Conservation (phyloP, 2,797 vertebrate species). For the Coluber constrictor region DNA sequence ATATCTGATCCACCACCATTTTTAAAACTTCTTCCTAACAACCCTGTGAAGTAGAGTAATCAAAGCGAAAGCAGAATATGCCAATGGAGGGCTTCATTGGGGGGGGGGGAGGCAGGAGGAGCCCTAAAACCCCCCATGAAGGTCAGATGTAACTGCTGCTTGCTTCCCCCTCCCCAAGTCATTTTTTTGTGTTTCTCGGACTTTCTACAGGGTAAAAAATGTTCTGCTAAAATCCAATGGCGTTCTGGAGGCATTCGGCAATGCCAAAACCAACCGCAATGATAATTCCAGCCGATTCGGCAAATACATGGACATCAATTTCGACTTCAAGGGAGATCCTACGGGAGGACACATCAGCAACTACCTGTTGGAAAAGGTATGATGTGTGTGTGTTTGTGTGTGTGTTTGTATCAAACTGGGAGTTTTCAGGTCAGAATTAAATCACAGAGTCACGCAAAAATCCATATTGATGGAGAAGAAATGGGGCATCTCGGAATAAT, state of each 20-base stretch:
- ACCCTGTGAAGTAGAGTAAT: background rate
- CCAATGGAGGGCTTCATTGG: background rate
- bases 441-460: background rate
- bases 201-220: conserved; percentile 80
- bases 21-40: background rate
- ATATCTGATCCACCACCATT: background rate
- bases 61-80: background rate
- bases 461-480: background rate
- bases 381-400: too few species aligned
- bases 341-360: conserved; percentile 92
- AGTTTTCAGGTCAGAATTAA: background rate
- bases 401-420: accelerated
- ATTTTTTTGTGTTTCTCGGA: accelerated
- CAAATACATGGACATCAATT: conserved; percentile 97
- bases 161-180: accelerated
- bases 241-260: conserved; percentile 90
- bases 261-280: conserved; percentile 91
- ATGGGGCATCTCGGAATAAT: background rate
- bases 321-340: conserved; percentile 93
- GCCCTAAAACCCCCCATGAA: background rate
- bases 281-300: conserved; percentile 95
- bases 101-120: background rate
- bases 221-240: conserved; percentile 91
- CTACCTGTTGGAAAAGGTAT: conserved; percentile 93
- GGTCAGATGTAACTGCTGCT: background rate